Percentiles rank a stretch among this genome's conserved stretches.
Evolutionary conservation across 1,140 invertebrate genomes (phyloP).

Genomic region (Drosophila orosa): DNA sequence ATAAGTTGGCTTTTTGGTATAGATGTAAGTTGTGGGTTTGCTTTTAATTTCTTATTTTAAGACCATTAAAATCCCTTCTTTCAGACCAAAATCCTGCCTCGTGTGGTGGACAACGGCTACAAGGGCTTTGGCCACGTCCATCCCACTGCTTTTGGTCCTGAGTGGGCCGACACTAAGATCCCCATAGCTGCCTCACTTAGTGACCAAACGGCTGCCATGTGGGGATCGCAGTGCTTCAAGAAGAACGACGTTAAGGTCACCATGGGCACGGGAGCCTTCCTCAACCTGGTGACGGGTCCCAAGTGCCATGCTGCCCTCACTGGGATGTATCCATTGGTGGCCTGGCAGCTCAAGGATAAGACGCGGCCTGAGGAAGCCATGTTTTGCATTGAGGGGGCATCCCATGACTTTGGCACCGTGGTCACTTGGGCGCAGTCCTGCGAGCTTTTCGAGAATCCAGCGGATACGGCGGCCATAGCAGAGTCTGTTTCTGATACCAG

Average conservation of each 20-base stretch:
- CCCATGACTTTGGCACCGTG: constrained; percentile 94
- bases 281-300: constrained; percentile 94
- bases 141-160: constrained; percentile 89
- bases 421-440: constrained; percentile 93
- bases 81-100: constrained; percentile 90
- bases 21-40: constrained; percentile 86
- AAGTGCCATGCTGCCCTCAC: constrained; percentile 91
- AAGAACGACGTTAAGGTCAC: constrained; percentile 95
- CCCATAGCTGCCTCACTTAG: constrained; percentile 86
- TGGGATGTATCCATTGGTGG: constrained; percentile 95
- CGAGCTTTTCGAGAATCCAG: constrained; percentile 89
- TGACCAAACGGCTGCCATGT: constrained; percentile 94
- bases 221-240: constrained; percentile 94
- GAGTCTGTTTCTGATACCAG: constrained; percentile 89
- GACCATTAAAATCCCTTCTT: background rate
- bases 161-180: constrained; percentile 89
- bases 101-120: constrained; percentile 91
- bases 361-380: constrained; percentile 83
- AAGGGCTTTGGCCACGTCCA: constrained; percentile 88
- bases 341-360: constrained; percentile 89
- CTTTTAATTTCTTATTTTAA: constrained; percentile 57
- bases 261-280: constrained; percentile 96
- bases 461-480: constrained; percentile 90
- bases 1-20: constrained; percentile 85
- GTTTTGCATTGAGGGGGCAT: constrained; percentile 93